Evolutionary conservation across 2,113 vertebrate species (phyloP).

Genomic region (Aegotheles bennettii): DNA sequence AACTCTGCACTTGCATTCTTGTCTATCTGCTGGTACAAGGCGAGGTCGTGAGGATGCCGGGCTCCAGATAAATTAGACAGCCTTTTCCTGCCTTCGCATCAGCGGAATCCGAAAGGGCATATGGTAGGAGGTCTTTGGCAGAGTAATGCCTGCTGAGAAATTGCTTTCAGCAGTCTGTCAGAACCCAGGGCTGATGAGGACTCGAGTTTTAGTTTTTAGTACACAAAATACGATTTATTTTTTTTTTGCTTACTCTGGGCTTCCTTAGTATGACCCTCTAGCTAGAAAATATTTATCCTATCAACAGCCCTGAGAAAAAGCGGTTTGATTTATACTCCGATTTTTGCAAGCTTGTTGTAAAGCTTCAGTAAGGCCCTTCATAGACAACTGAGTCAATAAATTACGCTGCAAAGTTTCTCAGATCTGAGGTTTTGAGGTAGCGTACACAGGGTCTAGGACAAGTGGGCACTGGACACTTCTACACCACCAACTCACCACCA

Average conservation of each 20-base stretch:
- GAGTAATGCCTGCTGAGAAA: neutral
- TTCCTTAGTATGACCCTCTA: neutral
- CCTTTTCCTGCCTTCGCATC: neutral
- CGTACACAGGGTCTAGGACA: too few relatives aligned
- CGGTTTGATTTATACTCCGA: neutral
- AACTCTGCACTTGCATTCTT: neutral
- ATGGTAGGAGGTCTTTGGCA: neutral
- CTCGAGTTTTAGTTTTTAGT: neutral
- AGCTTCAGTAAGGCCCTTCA: neutral
- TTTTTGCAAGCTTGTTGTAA: neutral
- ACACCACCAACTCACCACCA: too few relatives aligned
- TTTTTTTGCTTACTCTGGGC: neutral
- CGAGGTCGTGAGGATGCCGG: neutral
- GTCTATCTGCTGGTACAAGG: neutral
- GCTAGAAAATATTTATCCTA: neutral
- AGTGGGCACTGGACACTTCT: too few relatives aligned
- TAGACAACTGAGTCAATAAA: neutral
- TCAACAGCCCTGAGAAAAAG: neutral
- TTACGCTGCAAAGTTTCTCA: neutral
- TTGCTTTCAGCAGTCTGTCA: neutral
- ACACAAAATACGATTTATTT: neutral
- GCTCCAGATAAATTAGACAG: neutral
- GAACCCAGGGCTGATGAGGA: neutral
- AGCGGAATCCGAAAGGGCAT: slow-evolving; percentile 9
- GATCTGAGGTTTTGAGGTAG: neutral